Base-by-base conservation (phyloP, 2,888 invertebrate species). In the Muscina levida region DNA sequence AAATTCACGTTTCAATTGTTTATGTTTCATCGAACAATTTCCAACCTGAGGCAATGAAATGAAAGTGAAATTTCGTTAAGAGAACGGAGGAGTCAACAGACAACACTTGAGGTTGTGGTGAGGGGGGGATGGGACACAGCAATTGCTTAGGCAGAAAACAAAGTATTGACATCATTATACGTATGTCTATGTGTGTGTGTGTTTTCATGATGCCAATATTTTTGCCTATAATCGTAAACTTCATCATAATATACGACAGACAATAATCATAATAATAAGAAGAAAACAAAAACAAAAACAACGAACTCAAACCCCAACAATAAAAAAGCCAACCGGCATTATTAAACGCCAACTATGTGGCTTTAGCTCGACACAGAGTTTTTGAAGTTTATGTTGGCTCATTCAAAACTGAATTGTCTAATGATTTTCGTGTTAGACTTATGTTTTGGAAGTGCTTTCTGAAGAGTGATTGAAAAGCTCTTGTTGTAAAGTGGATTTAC, bases 261-360 rank as follows among this genome's bases (percentile, higher is more conserved):
- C 42, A 26, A 59, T n/a, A 57, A 51, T 66, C 66, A 72, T 68
- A 79, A 75, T 67, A 59, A 24, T 10, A 51, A 66, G 59, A 26
- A 72, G 22, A 24, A 51, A 57, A 48, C 31, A 44, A 62, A 66
- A 24, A 22, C 22, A 1, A 68, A 19, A 37, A 48, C 11, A 48
- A 62, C 51, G 39, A n/a, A n/a, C 19, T 13, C 48, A 51, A 39
- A 48, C 37, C 19, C 8, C 13, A 68, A 39, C 17, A 13, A 13
- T 42, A 13, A n/a, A n/a, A n/a, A n/a, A n/a, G n/a, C 44, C 39
- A 44, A 31, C 31, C 31, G 31, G 31, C 15, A 31, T 24, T 26
- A 81, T 81, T 68, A 77, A 72, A 77, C 81, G 77, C 81, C 81
- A 81, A 81, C 81, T 74, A 26, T 42, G 42, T n/a, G 6, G 15